phyloP scores from a whole-genome alignment of 2,888 invertebrate species.

The Pseudococcus viburni region DNA sequence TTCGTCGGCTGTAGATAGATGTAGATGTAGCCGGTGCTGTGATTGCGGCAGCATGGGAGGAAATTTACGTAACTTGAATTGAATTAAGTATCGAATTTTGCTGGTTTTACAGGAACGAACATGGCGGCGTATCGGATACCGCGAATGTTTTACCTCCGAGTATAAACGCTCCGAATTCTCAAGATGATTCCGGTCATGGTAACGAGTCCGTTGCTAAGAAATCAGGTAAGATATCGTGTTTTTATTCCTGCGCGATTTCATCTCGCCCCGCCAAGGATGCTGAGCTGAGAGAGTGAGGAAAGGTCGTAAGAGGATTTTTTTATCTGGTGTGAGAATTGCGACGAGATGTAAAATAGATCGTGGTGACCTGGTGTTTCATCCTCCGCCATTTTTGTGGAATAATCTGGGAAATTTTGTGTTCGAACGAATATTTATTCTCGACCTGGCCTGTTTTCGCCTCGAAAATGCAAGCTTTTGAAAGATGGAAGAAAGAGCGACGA shows the following conservation, averaged over 20 bases:
- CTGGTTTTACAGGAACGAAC: slow-evolving; percentile 25
- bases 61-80: neutral
- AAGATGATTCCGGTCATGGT: slow-evolving; percentile 53
- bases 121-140: slow-evolving; percentile 1
- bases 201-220: slow-evolving; percentile 60
- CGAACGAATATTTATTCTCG: too few species aligned
- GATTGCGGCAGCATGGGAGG: too few species aligned
- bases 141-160: neutral
- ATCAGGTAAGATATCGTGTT: slow-evolving; percentile 47
- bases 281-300: too few species aligned
- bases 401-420: too few species aligned
- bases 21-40: neutral
- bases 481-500: too few species aligned
- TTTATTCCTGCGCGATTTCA: neutral
- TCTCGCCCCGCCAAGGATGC: neutral
- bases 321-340: too few species aligned
- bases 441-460: too few species aligned
- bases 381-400: too few species aligned
- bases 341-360: too few species aligned
- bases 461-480: too few species aligned
- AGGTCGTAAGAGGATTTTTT: too few species aligned
- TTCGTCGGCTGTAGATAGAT: neutral
- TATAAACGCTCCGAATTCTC: slow-evolving; percentile 44
- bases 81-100: neutral
- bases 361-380: too few species aligned